Conservation (phyloP, 2,797 vertebrate genomes). For the Etheostoma perlongum region DNA sequence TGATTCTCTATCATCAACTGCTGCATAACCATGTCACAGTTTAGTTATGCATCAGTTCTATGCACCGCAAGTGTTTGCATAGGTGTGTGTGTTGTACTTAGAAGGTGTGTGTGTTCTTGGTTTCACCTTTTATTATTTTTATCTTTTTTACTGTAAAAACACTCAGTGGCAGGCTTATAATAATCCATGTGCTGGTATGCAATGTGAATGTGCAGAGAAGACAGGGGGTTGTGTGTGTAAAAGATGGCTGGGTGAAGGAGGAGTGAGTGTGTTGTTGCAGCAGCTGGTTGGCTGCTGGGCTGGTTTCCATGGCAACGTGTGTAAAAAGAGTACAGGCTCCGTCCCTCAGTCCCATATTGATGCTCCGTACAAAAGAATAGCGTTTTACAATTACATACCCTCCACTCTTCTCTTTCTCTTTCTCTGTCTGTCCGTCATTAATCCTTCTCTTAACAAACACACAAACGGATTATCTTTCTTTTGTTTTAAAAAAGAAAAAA, state of each 20-base stretch:
- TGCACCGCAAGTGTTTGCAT: conserved; percentile 26
- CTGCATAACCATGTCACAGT: conserved; percentile 25
- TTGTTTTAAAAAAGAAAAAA: not conserved
- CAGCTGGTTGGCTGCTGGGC: conserved; percentile 82
- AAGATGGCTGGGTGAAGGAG: conserved; percentile 36
- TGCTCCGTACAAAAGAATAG: conserved; percentile 72
- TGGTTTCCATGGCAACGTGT: conserved; percentile 81
- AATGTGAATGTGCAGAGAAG: conserved; percentile 54
- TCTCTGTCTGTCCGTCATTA: conserved; percentile 9
- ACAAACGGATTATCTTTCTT: conserved; percentile 15
- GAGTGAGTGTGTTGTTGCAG: conserved; percentile 35
- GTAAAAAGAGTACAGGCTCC: conserved; percentile 69
- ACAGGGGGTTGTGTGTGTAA: conserved; percentile 31
- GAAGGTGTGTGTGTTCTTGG: conserved; percentile 14
- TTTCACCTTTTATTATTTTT: not conserved
- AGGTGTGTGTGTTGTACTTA: conserved; percentile 24
- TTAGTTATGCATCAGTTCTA: conserved; percentile 39
- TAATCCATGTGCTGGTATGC: conserved; percentile 69
- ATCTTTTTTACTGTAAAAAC: conserved; percentile 16
- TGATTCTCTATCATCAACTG: conserved; percentile 16
- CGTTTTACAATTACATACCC: conserved; percentile 57
- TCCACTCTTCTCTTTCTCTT: conserved; percentile 16
- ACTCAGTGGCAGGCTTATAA: conserved; percentile 31
- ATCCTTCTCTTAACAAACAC: conserved; percentile 1
- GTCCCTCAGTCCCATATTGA: conserved; percentile 71